Percentiles rank a stretch among this genome's conserved stretches.
phyloP scores from a whole-genome alignment of 2,113 vertebrate genomes.

The Cricetomys ansorgei region DNA sequence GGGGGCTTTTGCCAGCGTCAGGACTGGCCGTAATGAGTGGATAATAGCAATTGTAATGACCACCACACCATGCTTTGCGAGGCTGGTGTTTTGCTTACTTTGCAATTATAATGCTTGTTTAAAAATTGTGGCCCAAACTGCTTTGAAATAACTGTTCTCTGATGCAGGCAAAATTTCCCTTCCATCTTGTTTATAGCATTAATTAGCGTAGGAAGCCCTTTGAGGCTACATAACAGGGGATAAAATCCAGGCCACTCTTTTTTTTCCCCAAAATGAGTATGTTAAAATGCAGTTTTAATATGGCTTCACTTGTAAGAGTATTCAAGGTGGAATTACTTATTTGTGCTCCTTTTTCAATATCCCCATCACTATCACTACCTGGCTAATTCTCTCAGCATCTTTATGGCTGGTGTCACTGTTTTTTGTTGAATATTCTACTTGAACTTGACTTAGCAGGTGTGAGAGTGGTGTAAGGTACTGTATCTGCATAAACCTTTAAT shows the following conservation, averaged over 20 bases:
- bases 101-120: slow-evolving; percentile 57
- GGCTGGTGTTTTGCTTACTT: slow-evolving; percentile 64
- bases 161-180: slow-evolving; percentile 61
- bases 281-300: slow-evolving; percentile 25
- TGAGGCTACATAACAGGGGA: slow-evolving; percentile 16
- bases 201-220: slow-evolving; percentile 56
- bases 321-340: not conserved
- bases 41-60: slow-evolving; percentile 2
- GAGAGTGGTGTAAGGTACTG: not conserved
- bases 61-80: slow-evolving; percentile 9
- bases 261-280: slow-evolving; percentile 8
- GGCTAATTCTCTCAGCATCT: not conserved
- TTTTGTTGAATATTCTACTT: not conserved
- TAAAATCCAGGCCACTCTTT: slow-evolving; percentile 47
- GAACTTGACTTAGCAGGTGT: not conserved
- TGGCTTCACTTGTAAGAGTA: not conserved
- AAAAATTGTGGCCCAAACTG: slow-evolving; percentile 46
- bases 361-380: not conserved
- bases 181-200: slow-evolving; percentile 67
- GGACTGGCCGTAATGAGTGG: slow-evolving; percentile 19
- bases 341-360: not conserved
- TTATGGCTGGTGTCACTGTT: not conserved
- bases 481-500: not conserved
- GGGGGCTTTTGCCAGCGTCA: slow-evolving; percentile 22
- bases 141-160: slow-evolving; percentile 64